These are phyloP conservation scores for Sebastes goodei DNA, from an alignment of 2,797 vertebrate genomes.

Conservation along the genomic window DNA sequence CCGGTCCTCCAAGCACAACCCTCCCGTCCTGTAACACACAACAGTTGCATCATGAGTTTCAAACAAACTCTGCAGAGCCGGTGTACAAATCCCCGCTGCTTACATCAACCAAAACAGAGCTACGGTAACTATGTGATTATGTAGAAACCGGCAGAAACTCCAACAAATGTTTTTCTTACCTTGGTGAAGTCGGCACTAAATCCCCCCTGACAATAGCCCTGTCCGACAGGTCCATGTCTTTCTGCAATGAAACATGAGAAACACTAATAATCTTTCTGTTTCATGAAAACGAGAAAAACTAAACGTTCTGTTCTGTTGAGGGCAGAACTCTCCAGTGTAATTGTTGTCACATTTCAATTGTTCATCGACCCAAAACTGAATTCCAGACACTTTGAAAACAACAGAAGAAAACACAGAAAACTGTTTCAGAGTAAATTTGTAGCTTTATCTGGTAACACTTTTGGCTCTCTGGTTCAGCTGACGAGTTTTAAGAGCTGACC, in stretches of 20 bases:
- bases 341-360: background rate
- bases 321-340: background rate
- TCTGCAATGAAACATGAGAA: constrained; percentile 72
- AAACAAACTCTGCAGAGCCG: constrained; percentile 39
- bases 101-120: constrained; percentile 14
- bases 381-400: background rate
- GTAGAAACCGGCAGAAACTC: constrained; percentile 14
- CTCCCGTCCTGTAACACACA: constrained; percentile 82
- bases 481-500: background rate
- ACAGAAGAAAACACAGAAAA: background rate
- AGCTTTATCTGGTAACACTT: background rate
- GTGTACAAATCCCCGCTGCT: constrained; percentile 13
- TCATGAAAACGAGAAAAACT: background rate
- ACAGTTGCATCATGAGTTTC: constrained; percentile 26
- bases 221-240: constrained; percentile 80
- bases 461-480: background rate
- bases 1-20: constrained; percentile 89
- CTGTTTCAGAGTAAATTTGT: background rate
- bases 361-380: background rate
- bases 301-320: background rate
- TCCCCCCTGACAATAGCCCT: constrained; percentile 91
- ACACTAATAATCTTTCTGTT: background rate
- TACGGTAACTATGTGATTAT: constrained; percentile 20
- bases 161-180: constrained; percentile 71
- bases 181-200: constrained; percentile 92